A percentile compares a stretch with the other conserved stretches of the same genome.
These are phyloP conservation scores for Acanthochromis polyacanthus DNA, from an alignment of 2,113 vertebrate genomes.

Conservation along the genomic window DNA sequence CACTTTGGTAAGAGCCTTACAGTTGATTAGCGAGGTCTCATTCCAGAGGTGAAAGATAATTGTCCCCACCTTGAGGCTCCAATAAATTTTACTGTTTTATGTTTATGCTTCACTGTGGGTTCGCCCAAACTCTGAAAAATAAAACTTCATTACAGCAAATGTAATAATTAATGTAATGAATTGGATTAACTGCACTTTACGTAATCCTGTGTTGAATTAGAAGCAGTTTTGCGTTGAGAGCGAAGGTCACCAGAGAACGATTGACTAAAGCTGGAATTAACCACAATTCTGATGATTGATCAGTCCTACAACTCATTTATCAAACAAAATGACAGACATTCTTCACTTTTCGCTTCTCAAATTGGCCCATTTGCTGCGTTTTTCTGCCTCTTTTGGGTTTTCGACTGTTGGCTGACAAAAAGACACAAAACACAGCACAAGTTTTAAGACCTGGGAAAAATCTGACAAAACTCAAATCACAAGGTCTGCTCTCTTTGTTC, in stretches of 20 bases:
- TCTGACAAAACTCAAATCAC: too few relatives aligned
- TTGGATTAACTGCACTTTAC: constrained; percentile 20
- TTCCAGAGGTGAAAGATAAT: constrained; percentile 77
- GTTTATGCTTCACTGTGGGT: neutral
- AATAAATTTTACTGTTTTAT: constrained; percentile 20
- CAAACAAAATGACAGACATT: neutral
- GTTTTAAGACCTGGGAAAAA: neutral
- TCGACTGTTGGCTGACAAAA: neutral
- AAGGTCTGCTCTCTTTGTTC: neutral
- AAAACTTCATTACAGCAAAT: constrained; percentile 22
- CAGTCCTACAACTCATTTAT: neutral
- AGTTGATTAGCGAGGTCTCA: constrained; percentile 71
- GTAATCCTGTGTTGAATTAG: neutral
- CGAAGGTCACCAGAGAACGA: too few relatives aligned
- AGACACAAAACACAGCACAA: neutral
- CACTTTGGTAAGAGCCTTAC: constrained; percentile 69
- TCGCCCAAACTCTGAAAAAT: constrained; percentile 29
- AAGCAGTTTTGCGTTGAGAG: neutral
- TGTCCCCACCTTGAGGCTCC: constrained; percentile 58
- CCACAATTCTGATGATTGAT: neutral
- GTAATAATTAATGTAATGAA: constrained; percentile 15
- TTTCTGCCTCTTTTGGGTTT: neutral
- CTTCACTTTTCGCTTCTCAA: accelerated
- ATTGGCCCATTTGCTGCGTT: neutral
- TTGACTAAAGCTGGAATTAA: neutral